phyloP scores from a whole-genome alignment of 2,888 invertebrate genomes.

The Caenorhabditis sulstoni region DNA sequence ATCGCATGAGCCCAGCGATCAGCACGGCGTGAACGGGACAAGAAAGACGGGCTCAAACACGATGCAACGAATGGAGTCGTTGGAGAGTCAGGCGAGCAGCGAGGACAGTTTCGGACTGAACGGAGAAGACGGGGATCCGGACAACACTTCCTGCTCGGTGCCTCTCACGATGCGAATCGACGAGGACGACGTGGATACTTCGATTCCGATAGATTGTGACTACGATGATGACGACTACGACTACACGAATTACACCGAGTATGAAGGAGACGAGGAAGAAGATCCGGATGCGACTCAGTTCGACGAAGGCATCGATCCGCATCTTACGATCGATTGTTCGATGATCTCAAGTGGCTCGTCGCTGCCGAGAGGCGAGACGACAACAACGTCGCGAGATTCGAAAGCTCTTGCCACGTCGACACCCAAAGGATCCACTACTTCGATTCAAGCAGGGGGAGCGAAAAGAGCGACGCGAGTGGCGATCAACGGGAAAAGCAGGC shows the following conservation, averaged over 20 bases:
- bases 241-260: conserved; percentile 23
- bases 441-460: conserved; percentile 16
- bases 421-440: conserved; percentile 44
- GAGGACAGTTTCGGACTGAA: conserved; percentile 50
- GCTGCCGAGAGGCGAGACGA: conserved; percentile 3
- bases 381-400: conserved; percentile 25
- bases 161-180: conserved; percentile 24
- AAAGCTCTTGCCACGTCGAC: conserved; percentile 51
- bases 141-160: neutral
- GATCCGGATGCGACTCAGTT: conserved; percentile 51
- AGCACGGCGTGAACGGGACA: conserved; percentile 5
- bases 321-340: conserved; percentile 60
- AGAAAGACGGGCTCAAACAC: conserved; percentile 23
- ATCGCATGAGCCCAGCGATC: conserved; percentile 59
- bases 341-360: conserved; percentile 49
- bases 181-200: conserved; percentile 33
- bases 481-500: conserved; percentile 33
- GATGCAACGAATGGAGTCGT: conserved; percentile 34
- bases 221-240: conserved; percentile 48
- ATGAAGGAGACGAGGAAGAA: conserved; percentile 46
- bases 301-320: conserved; percentile 43
- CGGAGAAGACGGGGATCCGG: neutral
- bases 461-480: conserved; percentile 29
- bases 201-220: conserved; percentile 50
- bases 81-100: conserved; percentile 47